These are phyloP conservation scores for Drosophila paranaensis DNA, from an alignment of 2,888 invertebrate genomes.

Conservation along the genomic window DNA sequence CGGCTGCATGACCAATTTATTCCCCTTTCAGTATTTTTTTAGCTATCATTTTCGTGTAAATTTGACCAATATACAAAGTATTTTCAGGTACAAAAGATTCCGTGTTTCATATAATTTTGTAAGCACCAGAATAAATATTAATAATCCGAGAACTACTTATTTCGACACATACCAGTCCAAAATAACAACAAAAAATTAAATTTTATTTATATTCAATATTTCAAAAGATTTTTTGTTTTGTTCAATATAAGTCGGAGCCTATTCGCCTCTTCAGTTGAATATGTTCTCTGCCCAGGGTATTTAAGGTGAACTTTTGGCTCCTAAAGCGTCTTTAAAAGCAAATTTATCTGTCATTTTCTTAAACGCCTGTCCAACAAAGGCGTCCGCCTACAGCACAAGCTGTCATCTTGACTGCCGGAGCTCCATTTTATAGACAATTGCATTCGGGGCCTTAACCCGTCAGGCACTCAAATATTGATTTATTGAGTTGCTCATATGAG, in stretches of 20 bases:
- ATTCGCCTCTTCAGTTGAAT: not conserved
- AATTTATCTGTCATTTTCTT: conserved; percentile 75
- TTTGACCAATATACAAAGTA: not conserved
- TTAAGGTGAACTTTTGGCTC: conserved; percentile 12
- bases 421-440: conserved; percentile 61
- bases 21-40: too few species aligned
- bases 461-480: conserved; percentile 70
- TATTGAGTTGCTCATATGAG: conserved; percentile 70
- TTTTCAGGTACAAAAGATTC: too few species aligned
- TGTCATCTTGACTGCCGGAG: conserved; percentile 16
- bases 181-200: too few species aligned
- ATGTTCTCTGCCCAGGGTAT: conserved; percentile 10
- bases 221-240: too few species aligned
- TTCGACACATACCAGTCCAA: not conserved
- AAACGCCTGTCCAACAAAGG: conserved; percentile 44
- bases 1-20: not conserved
- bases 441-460: conserved; percentile 43
- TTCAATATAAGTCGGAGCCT: too few species aligned
- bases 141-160: not conserved
- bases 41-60: not conserved
- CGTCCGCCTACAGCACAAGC: conserved; percentile 17
- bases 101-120: too few species aligned
- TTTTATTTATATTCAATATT: too few species aligned
- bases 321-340: conserved; percentile 58
- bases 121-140: too few species aligned